phyloP scores from a whole-genome alignment of 2,797 vertebrate genomes.

The Karalla daura region DNA sequence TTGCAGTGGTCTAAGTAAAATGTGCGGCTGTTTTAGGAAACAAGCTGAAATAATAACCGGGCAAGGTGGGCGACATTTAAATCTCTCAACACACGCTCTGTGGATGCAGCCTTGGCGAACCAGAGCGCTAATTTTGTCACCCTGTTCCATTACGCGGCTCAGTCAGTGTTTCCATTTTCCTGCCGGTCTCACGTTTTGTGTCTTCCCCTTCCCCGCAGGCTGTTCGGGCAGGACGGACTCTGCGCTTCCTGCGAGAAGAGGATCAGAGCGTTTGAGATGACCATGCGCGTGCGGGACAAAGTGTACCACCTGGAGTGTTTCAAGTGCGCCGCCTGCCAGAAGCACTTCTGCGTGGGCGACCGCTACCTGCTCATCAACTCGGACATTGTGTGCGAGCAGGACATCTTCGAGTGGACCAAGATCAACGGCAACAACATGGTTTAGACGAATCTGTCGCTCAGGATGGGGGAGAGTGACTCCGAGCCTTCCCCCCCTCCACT shows the following conservation, averaged over 20 bases:
- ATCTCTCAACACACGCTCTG: too few relatives aligned
- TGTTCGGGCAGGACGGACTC: slow-evolving; percentile 97
- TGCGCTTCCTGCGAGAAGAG: slow-evolving; percentile 98
- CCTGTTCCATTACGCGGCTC: background rate
- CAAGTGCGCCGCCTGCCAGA: slow-evolving; percentile 98
- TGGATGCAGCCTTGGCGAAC: background rate
- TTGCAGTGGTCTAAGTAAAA: background rate
- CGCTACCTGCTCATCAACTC: slow-evolving; percentile 99
- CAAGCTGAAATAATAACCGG: background rate
- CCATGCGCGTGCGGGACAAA: slow-evolving; percentile 98
- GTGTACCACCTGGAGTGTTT: slow-evolving; percentile 99
- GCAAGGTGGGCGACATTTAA: background rate
- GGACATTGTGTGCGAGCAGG: slow-evolving; percentile 98
- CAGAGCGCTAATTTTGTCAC: background rate
- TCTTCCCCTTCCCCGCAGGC: slow-evolving; percentile 74
- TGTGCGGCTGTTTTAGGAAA: background rate
- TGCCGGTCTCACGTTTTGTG: background rate
- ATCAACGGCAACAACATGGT: slow-evolving; percentile 86
- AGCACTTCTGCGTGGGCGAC: slow-evolving; percentile 99
- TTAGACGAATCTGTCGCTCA: slow-evolving; percentile 46
- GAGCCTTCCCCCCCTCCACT: slow-evolving; percentile 5
- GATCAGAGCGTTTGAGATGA: slow-evolving; percentile 99
- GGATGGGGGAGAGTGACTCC: background rate
- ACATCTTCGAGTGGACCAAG: slow-evolving; percentile 99
- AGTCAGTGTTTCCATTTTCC: background rate